Evolutionary conservation across 2,797 vertebrate species (phyloP).

Genomic region (Dermochelys coriacea): DNA sequence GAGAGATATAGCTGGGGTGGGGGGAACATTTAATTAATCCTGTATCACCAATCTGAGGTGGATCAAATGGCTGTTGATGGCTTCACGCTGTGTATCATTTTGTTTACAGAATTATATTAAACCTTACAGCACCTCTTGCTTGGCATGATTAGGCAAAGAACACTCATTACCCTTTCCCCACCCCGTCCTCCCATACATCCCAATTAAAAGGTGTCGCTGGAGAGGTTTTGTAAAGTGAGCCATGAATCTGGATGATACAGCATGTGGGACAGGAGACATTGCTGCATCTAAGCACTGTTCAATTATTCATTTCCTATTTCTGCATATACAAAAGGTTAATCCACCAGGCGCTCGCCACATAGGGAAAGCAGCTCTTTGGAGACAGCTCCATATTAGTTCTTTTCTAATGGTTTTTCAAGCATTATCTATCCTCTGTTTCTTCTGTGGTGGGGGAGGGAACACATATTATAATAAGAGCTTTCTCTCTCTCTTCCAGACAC

Average conservation of each 20-base stretch:
- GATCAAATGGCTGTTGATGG: accelerated
- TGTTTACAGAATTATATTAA: not conserved
- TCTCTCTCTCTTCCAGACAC: not conserved
- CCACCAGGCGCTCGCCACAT: slow-evolving; percentile 61
- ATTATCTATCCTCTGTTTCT: slow-evolving; percentile 65
- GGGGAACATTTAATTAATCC: not conserved
- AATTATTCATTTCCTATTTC: slow-evolving; percentile 71
- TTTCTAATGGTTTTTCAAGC: slow-evolving; percentile 40
- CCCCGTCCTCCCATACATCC: not conserved
- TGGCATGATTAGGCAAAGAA: not conserved
- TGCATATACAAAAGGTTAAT: slow-evolving; percentile 71
- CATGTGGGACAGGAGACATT: not conserved
- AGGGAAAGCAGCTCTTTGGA: slow-evolving; percentile 68
- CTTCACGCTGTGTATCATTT: not conserved
- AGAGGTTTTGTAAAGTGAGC: slow-evolving; percentile 36
- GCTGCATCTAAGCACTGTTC: not conserved
- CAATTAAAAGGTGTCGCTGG: not conserved
- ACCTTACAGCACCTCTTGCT: not conserved
- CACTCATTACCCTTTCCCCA: not conserved
- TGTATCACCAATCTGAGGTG: accelerated
- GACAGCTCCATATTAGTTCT: slow-evolving; percentile 49
- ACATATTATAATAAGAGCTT: slow-evolving; percentile 22
- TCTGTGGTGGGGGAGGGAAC: not conserved
- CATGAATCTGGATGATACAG: not conserved
- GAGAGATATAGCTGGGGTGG: accelerated